These are phyloP conservation scores for Crotalus helleri DNA, from an alignment of 2,113 vertebrate genomes.

Conservation along the genomic window DNA sequence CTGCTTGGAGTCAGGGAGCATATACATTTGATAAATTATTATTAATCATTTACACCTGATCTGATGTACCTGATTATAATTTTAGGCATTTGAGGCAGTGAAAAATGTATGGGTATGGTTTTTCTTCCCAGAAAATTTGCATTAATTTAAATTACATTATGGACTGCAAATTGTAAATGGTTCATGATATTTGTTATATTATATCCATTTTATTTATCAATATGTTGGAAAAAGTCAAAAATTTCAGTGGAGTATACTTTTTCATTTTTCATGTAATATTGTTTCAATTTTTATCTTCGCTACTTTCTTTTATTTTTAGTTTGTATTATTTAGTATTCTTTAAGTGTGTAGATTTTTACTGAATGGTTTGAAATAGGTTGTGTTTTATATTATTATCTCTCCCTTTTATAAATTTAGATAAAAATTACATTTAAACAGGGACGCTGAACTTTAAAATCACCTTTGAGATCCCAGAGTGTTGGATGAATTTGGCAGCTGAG, in stretches of 20 bases:
- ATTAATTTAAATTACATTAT: background rate
- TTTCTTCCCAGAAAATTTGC: background rate
- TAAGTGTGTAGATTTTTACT: background rate
- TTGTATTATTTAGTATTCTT: background rate
- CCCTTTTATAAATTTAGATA: background rate
- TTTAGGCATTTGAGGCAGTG: background rate
- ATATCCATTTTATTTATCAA: background rate
- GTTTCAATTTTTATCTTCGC: background rate
- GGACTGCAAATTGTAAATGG: background rate
- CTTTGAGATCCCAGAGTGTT: background rate
- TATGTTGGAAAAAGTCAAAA: background rate
- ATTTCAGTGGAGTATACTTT: background rate
- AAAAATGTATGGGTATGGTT: background rate
- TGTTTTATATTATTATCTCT: background rate
- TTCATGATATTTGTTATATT: background rate
- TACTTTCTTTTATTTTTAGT: background rate
- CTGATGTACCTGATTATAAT: background rate
- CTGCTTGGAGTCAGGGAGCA: background rate
- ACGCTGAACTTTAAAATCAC: background rate
- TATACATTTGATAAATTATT: background rate
- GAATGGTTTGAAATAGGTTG: background rate
- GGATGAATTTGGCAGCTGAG: background rate
- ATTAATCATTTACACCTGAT: background rate
- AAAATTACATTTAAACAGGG: background rate
- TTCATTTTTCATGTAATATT: background rate